These are phyloP conservation scores for Drosophila paramelanica DNA, from an alignment of 2,888 invertebrate genomes.

Conservation along the genomic window DNA sequence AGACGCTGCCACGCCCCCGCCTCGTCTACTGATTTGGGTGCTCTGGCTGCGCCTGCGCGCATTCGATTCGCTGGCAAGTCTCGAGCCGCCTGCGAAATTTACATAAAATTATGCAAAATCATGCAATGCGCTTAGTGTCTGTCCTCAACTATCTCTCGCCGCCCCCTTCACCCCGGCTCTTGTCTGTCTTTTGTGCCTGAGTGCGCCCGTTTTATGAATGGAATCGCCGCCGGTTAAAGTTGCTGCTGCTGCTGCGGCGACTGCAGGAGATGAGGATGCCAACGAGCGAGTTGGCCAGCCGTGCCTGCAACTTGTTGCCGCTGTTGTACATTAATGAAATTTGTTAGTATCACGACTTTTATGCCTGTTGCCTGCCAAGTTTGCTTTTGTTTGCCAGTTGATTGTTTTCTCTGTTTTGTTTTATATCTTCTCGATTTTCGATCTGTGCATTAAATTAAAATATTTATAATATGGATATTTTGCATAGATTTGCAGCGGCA, in stretches of 20 bases:
- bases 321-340: constrained; percentile 83
- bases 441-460: constrained; percentile 71
- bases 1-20: constrained; percentile 70
- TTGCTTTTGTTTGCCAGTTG: constrained; percentile 66
- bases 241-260: constrained; percentile 24
- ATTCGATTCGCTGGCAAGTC: constrained; percentile 43
- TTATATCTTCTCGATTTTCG: constrained; percentile 29
- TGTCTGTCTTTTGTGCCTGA: constrained; percentile 48
- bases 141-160: constrained; percentile 22
- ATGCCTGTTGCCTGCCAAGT: constrained; percentile 73
- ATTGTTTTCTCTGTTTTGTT: constrained; percentile 25
- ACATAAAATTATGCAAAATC: constrained; percentile 81
- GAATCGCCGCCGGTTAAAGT: constrained; percentile 57
- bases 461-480: constrained; percentile 53
- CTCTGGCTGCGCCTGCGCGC: constrained; percentile 50
- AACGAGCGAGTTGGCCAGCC: constrained; percentile 35
- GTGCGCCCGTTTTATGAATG: constrained; percentile 75
- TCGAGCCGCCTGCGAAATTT: constrained; percentile 67
- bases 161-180: not conserved
- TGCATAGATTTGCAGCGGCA: constrained; percentile 37
- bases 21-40: constrained; percentile 30
- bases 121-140: constrained; percentile 79
- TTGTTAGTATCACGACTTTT: constrained; percentile 83
- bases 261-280: constrained; percentile 20
- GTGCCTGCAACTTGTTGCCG: constrained; percentile 76